Evolutionary conservation across 2,797 vertebrate genomes (phyloP).

Genomic region (Hydrophis major): DNA sequence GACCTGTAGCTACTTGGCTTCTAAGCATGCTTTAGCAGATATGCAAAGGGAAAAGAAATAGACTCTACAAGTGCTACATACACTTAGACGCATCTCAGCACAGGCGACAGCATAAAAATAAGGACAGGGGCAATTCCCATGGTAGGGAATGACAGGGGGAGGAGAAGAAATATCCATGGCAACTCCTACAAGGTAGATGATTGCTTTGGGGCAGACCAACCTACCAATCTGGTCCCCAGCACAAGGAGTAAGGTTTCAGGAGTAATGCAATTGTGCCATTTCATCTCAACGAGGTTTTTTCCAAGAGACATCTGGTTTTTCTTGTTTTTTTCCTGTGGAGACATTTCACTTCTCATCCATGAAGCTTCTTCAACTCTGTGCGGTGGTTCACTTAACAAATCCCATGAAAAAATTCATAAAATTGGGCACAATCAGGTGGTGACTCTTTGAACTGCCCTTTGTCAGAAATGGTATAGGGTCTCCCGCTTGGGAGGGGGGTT

Average conservation of each 20-base stretch:
- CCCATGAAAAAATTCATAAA: neutral
- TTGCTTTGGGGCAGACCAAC: neutral
- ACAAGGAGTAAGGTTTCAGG: neutral
- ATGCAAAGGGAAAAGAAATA: neutral
- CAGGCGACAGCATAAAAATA: neutral
- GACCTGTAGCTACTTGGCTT: slow-evolving; percentile 43
- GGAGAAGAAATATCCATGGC: neutral
- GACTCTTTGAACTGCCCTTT: neutral
- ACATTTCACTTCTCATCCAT: too few relatives aligned
- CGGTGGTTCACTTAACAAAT: too few relatives aligned
- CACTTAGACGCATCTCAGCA: too few relatives aligned
- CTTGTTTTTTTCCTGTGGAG: too few relatives aligned
- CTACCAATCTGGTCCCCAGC: neutral
- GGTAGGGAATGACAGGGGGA: neutral
- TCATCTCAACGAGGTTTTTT: too few relatives aligned
- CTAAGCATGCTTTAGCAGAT: slow-evolving; percentile 37
- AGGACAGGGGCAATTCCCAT: neutral
- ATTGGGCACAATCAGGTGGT: neutral
- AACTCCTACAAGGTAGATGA: neutral
- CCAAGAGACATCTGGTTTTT: too few relatives aligned
- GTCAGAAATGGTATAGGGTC: too few relatives aligned
- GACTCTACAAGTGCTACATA: neutral
- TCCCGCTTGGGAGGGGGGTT: too few relatives aligned
- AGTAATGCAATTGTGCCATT: neutral
- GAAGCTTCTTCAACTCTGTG: too few relatives aligned